A percentile compares a stretch with the other conserved stretches of the same genome.
Evolutionary conservation across 2,888 invertebrate species (phyloP).

Genomic region (Nomada fabriciana): DNA sequence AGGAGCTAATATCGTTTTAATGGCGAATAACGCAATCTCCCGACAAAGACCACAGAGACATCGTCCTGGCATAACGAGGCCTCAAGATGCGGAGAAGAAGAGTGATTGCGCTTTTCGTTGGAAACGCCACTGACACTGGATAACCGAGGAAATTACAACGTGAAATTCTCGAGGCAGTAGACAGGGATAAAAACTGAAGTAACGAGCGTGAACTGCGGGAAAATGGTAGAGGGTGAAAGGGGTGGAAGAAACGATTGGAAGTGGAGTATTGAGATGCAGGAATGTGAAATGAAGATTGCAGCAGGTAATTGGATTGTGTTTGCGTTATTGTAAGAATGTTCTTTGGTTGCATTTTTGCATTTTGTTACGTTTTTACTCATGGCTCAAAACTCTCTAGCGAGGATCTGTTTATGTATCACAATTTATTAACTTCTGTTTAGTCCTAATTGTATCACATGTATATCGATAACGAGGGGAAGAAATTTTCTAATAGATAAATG

Average conservation of each 20-base stretch:
- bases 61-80: constrained; percentile 51
- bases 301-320: no score
- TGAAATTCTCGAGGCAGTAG: neutral
- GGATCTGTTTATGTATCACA: no score
- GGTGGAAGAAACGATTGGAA: neutral
- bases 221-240: neutral
- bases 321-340: no score
- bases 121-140: constrained; percentile 4
- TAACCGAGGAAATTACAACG: constrained; percentile 1
- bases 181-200: neutral
- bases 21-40: constrained; percentile 63
- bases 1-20: constrained; percentile 67
- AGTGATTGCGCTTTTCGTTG: constrained; percentile 16
- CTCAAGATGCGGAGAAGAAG: constrained; percentile 42
- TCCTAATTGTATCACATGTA: no score
- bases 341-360: no score
- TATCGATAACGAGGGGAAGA: no score
- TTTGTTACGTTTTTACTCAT: no score
- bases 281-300: neutral
- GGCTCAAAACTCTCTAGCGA: no score
- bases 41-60: constrained; percentile 62
- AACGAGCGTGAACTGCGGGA: neutral
- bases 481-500: no score
- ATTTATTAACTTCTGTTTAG: no score
- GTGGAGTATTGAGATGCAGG: neutral